Evolutionary conservation across 2,113 vertebrate genomes (phyloP).

Genomic region (Hemicordylus capensis): DNA sequence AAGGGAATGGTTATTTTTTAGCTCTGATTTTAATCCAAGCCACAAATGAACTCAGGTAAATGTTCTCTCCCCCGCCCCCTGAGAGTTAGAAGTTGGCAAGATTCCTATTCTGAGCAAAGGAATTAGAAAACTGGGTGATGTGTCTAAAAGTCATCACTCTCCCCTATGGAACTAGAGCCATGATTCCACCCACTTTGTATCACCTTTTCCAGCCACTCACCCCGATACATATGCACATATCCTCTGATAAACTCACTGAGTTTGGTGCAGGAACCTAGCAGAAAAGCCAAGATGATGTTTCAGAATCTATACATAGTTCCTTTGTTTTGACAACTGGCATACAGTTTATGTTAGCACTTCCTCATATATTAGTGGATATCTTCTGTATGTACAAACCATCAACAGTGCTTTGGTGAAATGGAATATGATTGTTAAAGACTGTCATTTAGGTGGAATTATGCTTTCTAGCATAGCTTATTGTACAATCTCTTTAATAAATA

Average conservation of each 20-base stretch:
- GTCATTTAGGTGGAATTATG: fast-evolving
- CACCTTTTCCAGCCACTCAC: fast-evolving
- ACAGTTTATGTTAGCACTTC: conserved; percentile 44
- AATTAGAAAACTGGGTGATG: neutral
- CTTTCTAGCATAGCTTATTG: neutral
- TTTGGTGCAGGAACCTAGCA: conserved; percentile 33
- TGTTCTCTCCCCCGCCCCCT: too few relatives aligned
- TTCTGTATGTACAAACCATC: conserved; percentile 29
- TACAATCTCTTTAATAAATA: neutral
- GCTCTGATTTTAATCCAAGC: too few relatives aligned
- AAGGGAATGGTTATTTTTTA: too few relatives aligned
- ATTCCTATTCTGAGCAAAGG: neutral
- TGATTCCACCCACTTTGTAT: fast-evolving
- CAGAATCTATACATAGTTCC: conserved; percentile 39
- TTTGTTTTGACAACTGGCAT: conserved; percentile 60
- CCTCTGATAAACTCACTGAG: fast-evolving
- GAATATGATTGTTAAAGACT: neutral
- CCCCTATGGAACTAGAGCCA: fast-evolving
- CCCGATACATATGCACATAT: fast-evolving
- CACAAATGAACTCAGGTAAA: neutral
- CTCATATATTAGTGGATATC: neutral
- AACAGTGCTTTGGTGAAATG: conserved; percentile 46
- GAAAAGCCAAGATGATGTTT: neutral
- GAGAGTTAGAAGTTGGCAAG: neutral
- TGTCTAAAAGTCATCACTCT: fast-evolving